Base-by-base conservation (phyloP, 2,888 invertebrate genomes). In the Polyommatus iphigenia region DNA sequence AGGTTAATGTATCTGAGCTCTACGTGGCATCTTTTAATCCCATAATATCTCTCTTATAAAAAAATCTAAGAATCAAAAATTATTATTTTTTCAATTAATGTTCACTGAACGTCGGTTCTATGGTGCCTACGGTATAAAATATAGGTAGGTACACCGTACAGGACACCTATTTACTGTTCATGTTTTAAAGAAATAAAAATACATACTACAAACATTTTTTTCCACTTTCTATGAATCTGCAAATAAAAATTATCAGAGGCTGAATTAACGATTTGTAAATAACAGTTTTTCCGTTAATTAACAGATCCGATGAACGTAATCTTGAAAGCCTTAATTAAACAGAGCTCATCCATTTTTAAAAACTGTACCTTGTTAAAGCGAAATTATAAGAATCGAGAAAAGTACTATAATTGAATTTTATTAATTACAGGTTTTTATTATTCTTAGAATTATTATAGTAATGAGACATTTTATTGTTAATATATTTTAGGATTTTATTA, bases 161-260 rank as follows among this genome's bases (percentile, higher is more conserved):
- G 41, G 8, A 41, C 24, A 24, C 24, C 24, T 41, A 41, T 41
- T 13, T 46, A 46, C 46, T 46, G 46, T 46, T 46, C 46, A 3
- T 46, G 46, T 10, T 46, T 3, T 10, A 46, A 10, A 46, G 1
- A 46, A 4, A 4, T 24, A 62, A 20, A 13, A 10, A 24, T 62
- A 13, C 24, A 10, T 62, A 4, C 24, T 62, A 1, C 8, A 32
- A 67, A 67, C 15, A 32, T 5, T 15, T 32, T 32, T 29, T 29
- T 67, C 18, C 29, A 67, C 62, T 62, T 59, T 62, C 29, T 67
- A 67, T 67, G 67, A 67, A 18, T 67, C 62, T 32, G 29, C 29
- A 67, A 67, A 67, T 32, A 32, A 15, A 67, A 67, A 20, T 67
- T 29, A 18, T 67, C 32, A 67, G 67, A 2, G 76, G 79, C 76